These are phyloP conservation scores for Darevskia nairensis DNA, from an alignment of 2,797 vertebrate genomes.

Conservation along the genomic window DNA sequence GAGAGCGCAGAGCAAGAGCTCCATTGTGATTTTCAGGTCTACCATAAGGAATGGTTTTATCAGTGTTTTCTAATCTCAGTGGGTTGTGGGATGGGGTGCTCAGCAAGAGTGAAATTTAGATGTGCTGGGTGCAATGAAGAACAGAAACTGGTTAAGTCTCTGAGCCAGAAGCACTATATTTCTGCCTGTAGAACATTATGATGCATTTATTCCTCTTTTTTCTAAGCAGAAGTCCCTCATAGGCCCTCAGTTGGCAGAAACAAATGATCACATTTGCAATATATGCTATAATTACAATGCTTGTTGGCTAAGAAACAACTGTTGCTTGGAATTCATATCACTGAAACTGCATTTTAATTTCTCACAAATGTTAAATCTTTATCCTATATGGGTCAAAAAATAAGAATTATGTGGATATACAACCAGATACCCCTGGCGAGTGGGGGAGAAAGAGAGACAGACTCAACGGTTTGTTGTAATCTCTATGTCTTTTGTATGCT, in stretches of 20 bases:
- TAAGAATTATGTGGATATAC: too few relatives aligned
- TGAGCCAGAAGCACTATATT: neutral
- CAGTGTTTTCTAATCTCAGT: too few relatives aligned
- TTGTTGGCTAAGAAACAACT: constrained; percentile 4
- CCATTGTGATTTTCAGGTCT: too few relatives aligned
- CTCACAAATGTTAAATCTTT: neutral
- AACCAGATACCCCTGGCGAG: too few relatives aligned
- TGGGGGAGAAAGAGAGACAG: too few relatives aligned
- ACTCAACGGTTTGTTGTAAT: too few relatives aligned
- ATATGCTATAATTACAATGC: constrained; percentile 15
- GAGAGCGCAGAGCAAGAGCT: too few relatives aligned
- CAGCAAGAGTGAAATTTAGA: neutral
- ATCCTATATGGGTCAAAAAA: too few relatives aligned
- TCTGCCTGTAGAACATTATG: neutral
- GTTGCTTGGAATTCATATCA: neutral
- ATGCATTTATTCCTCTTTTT: constrained; percentile 16
- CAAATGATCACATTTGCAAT: neutral
- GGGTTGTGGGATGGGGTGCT: too few relatives aligned
- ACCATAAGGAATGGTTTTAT: too few relatives aligned
- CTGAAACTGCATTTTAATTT: neutral
- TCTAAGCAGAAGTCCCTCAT: neutral
- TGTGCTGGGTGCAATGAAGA: neutral
- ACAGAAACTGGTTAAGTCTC: neutral
- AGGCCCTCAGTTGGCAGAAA: neutral
- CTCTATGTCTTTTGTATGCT: too few relatives aligned